phyloP scores from a whole-genome alignment of 2,113 vertebrate genomes.

The Nesoenas mayeri region DNA sequence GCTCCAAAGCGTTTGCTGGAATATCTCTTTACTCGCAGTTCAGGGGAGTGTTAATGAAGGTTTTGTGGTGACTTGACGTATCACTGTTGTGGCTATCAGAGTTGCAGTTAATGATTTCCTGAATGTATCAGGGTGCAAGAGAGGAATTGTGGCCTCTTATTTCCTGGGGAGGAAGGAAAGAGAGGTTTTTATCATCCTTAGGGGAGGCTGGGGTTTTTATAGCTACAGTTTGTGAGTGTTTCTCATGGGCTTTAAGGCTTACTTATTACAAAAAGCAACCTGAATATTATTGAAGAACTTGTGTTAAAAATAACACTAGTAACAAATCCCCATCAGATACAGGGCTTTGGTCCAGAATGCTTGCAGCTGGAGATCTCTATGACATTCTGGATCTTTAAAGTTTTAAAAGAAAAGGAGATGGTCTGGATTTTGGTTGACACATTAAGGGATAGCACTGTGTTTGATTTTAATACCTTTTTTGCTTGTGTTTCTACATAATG shows the following conservation, averaged over 20 bases:
- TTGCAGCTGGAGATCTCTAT: not conserved
- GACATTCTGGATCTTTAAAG: not conserved
- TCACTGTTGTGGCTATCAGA: not conserved
- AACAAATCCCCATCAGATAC: not conserved
- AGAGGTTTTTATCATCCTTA: not conserved
- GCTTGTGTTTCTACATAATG: not conserved
- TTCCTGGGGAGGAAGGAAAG: not conserved
- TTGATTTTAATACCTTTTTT: not conserved
- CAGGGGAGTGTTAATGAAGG: not conserved
- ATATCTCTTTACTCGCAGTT: not conserved
- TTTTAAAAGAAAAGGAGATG: not conserved
- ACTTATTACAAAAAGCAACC: not conserved
- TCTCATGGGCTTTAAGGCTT: not conserved
- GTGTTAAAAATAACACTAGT: not conserved
- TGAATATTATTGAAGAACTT: not conserved
- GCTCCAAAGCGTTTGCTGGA: not conserved
- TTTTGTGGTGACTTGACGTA: not conserved
- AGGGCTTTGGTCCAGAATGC: not conserved
- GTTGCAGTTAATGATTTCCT: constrained; percentile 17
- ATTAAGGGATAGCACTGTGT: not conserved
- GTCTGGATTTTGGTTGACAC: not conserved
- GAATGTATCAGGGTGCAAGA: not conserved
- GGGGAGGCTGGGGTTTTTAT: not conserved
- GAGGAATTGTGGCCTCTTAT: not conserved
- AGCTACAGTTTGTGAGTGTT: not conserved